Evolutionary conservation across 2,113 vertebrate species (phyloP).

Genomic region (Brachyhypopomus gauderio): DNA sequence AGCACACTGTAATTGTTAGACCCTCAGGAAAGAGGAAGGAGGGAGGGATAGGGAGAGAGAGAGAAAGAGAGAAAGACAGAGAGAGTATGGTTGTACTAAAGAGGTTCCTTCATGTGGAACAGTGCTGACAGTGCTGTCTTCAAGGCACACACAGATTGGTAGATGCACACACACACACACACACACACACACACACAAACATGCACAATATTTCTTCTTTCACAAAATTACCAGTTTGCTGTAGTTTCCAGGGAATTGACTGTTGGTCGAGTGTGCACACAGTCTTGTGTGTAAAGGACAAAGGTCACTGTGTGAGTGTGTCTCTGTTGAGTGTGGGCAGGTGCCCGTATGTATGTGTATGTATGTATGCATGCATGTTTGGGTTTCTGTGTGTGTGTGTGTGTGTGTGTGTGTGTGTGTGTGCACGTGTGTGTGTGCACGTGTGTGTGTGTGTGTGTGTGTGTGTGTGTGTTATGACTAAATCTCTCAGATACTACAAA

Average conservation of each 20-base stretch:
- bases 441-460: background rate
- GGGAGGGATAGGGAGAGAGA: background rate
- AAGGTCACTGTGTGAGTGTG: background rate
- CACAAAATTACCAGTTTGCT: background rate
- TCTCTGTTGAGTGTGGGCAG: background rate
- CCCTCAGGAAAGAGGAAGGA: background rate
- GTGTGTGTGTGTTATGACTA: constrained; percentile 21
- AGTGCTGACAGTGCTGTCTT: constrained; percentile 25
- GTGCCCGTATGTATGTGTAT: background rate
- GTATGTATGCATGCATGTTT: background rate
- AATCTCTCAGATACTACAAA: background rate
- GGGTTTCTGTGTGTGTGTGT: background rate
- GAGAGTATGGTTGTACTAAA: constrained; percentile 18
- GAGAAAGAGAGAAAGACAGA: constrained; percentile 12
- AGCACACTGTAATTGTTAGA: constrained; percentile 44
- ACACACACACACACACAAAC: background rate
- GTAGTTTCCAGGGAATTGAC: too few species aligned
- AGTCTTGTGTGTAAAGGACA: background rate
- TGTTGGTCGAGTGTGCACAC: background rate
- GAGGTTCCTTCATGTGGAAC: constrained; percentile 16
- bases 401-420: background rate
- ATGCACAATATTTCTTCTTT: background rate
- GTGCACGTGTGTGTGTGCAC: background rate
- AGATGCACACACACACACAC: background rate
- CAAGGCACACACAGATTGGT: background rate